Conservation (phyloP, 2,113 vertebrate genomes). For the Puntigrus tetrazona region DNA sequence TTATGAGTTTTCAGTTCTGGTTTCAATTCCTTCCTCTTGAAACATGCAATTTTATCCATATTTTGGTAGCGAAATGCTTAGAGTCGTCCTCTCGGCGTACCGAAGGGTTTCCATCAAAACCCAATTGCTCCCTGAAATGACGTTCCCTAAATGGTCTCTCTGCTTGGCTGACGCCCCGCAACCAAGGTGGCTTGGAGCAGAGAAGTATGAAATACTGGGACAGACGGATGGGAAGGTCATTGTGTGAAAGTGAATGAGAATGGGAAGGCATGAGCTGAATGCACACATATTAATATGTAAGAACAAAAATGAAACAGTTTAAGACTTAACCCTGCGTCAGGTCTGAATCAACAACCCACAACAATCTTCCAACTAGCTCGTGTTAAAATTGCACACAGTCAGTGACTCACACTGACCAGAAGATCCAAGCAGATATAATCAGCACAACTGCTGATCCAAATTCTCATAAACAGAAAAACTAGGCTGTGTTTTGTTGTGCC, state of each 20-base stretch:
- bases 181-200: not conserved
- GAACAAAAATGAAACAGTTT: too few species aligned
- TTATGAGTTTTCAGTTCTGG: not conserved
- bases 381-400: not conserved
- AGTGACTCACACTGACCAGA: not conserved
- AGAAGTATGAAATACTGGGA: constrained; percentile 38
- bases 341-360: not conserved
- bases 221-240: not conserved
- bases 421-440: not conserved
- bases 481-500: not conserved
- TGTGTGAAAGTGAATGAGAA: not conserved
- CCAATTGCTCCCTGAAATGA: not conserved
- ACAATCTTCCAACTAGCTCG: not conserved
- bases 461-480: not conserved
- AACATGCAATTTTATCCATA: not conserved
- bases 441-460: not conserved
- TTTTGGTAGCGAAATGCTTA: not conserved
- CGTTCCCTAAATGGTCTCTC: not conserved
- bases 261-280: not conserved
- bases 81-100: not conserved
- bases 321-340: not conserved
- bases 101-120: constrained; percentile 14
- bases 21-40: not conserved
- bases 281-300: not conserved
- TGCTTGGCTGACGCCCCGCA: constrained; percentile 28